Conservation (phyloP, 2,113 vertebrate species). For the Phocoena sinus region DNA sequence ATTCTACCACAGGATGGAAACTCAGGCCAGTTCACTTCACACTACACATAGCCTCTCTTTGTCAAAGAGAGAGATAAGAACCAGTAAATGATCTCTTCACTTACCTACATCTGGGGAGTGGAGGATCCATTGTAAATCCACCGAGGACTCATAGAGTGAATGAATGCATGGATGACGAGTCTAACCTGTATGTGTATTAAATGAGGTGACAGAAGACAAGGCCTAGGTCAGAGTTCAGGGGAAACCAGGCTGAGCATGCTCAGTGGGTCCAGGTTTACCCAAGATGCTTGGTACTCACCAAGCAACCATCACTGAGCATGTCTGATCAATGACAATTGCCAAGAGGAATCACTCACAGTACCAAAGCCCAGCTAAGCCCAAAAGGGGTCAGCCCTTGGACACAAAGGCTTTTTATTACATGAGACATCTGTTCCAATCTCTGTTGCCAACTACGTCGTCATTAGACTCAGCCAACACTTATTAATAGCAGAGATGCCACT, state of each 20-base stretch:
- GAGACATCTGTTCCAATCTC: constrained; percentile 43
- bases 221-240: neutral
- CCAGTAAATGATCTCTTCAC: neutral
- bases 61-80: neutral
- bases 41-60: neutral
- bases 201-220: neutral
- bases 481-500: neutral
- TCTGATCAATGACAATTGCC: constrained; percentile 10
- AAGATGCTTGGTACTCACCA: neutral
- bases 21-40: neutral
- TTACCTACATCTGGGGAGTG: neutral
- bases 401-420: constrained; percentile 52
- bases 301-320: neutral
- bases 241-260: neutral
- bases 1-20: neutral
- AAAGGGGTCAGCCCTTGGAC: neutral
- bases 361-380: neutral
- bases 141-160: neutral
- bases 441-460: constrained; percentile 34
- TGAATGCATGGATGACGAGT: neutral
- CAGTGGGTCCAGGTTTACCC: neutral
- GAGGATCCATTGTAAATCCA: neutral
- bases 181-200: neutral
- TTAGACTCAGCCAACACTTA: neutral
- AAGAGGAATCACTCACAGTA: neutral